Percentiles rank a stretch among this genome's conserved stretches.
Evolutionary conservation across 2,113 vertebrate genomes (phyloP).

Genomic region (Anhinga rufa): DNA sequence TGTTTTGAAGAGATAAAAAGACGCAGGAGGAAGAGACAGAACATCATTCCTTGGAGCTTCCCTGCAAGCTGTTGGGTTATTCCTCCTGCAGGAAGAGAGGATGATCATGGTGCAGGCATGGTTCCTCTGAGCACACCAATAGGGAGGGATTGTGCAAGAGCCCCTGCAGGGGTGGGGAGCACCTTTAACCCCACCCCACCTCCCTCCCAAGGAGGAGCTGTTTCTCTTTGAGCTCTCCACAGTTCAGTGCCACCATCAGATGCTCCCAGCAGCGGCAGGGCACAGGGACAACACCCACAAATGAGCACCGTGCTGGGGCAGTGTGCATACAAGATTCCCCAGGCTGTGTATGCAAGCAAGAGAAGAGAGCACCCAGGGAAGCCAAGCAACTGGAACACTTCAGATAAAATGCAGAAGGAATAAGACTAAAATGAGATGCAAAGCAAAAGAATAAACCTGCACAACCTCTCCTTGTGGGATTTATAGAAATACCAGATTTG

Average conservation of each 20-base stretch:
- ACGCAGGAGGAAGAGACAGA: neutral
- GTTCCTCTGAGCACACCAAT: neutral
- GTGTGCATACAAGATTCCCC: neutral
- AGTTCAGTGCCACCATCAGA: neutral
- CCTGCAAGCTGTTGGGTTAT: neutral
- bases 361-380: neutral
- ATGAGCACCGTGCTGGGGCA: neutral
- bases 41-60: neutral
- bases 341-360: neutral
- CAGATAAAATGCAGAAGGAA: neutral
- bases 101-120: neutral
- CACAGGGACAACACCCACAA: neutral
- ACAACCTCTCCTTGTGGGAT: neutral
- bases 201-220: neutral
- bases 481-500: neutral
- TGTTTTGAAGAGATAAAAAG: neutral
- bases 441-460: neutral
- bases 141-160: neutral
- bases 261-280: neutral
- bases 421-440: neutral
- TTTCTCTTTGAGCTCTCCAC: neutral
- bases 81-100: neutral
- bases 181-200: neutral
- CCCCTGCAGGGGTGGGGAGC: neutral
- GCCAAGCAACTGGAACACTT: neutral